Evolutionary conservation across 35 echinoderm and acorn worm genomes (phyloP).

Genomic region (Ophiothrix spiculata): DNA sequence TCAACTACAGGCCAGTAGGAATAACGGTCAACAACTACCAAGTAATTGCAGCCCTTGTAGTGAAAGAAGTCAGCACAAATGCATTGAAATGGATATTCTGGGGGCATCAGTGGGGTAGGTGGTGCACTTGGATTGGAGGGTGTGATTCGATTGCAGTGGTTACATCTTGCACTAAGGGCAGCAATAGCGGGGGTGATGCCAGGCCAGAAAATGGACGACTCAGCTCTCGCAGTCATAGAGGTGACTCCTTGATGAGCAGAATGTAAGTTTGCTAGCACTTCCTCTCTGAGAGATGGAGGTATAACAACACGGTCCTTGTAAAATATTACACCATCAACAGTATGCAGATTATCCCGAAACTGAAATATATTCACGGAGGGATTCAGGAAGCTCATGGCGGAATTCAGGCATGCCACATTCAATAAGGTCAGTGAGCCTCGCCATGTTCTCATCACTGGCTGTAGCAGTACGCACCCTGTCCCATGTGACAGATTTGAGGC

Average conservation of each 20-base stretch:
- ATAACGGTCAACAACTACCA: constrained; percentile 19
- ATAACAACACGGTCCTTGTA: constrained; percentile 39
- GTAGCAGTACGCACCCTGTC: constrained; percentile 11
- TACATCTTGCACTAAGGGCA: not conserved
- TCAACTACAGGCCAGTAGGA: constrained; percentile 25
- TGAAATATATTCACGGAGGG: constrained; percentile 19
- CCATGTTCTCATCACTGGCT: constrained; percentile 19
- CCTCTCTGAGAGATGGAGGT: constrained; percentile 12
- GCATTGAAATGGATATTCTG: constrained; percentile 25
- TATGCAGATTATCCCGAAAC: not conserved
- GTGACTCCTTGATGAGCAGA: constrained; percentile 18
- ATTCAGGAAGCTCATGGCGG: constrained; percentile 15
- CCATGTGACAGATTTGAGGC: constrained; percentile 19
- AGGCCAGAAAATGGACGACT: too few relatives aligned
- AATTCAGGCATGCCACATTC: not conserved
- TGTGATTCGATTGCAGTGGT: constrained; percentile 34
- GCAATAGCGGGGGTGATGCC: constrained; percentile 6
- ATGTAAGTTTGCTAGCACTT: constrained; percentile 19
- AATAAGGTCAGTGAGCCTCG: not conserved
- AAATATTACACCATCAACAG: constrained; percentile 26
- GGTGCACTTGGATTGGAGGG: constrained; percentile 18
- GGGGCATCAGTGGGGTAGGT: not conserved
- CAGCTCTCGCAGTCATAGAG: constrained; percentile 22
- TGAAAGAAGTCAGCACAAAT: constrained; percentile 37
- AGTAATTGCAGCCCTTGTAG: constrained; percentile 26